Conservation (phyloP, 2,797 vertebrate genomes). For the Pangasius djambal region DNA sequence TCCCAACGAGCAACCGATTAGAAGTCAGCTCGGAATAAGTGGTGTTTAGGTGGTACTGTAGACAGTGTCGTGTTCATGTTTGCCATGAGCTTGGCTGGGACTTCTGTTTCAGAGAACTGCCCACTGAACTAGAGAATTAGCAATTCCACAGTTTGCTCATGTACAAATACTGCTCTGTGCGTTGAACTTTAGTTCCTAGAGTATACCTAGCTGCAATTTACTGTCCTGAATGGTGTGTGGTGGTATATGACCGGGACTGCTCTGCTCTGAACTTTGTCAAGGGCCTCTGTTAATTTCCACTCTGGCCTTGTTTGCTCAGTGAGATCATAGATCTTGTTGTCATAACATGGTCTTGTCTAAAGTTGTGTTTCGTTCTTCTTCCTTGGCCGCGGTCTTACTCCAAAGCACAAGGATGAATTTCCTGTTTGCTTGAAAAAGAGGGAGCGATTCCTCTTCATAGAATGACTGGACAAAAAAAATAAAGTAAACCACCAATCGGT, state of each 20-base stretch:
- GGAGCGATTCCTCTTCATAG: neutral
- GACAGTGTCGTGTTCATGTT: neutral
- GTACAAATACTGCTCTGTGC: neutral
- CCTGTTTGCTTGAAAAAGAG: neutral
- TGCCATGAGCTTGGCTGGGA: neutral
- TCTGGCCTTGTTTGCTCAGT: conserved; percentile 44
- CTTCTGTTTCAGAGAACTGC: neutral
- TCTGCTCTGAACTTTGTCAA: conserved; percentile 25
- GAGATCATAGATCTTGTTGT: conserved; percentile 48
- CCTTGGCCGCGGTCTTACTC: neutral
- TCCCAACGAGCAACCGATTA: neutral
- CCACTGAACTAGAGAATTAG: neutral
- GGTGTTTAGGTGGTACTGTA: no score
- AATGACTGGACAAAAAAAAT: conserved; percentile 4
- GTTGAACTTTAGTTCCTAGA: neutral
- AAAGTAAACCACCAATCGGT: neutral
- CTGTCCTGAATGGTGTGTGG: neutral
- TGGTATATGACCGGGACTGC: neutral
- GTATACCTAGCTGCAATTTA: neutral
- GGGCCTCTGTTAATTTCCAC: conserved; percentile 41
- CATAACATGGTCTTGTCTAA: conserved; percentile 31
- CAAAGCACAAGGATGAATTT: conserved; percentile 33
- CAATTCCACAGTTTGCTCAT: neutral
- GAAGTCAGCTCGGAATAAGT: neutral
- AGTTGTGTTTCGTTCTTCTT: conserved; percentile 17